A percentile compares a stretch with the other conserved stretches of the same genome.
Conservation (phyloP, 92 coral and sea anemone genomes). For the Micromussa lordhowensis region DNA sequence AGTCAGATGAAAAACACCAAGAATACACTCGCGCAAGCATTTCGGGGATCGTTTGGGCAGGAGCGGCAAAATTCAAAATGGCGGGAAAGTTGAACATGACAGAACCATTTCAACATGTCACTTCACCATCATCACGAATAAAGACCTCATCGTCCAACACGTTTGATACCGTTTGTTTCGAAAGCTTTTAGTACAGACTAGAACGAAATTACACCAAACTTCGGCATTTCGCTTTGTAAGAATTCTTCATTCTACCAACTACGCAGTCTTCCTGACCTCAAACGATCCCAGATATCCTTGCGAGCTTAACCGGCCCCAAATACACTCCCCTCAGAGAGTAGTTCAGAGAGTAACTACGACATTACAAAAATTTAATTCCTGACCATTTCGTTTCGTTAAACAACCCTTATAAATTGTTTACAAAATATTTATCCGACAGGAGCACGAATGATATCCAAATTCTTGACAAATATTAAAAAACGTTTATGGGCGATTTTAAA, state of each 20-base stretch:
- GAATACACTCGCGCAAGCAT: background rate
- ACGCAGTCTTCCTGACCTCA: background rate
- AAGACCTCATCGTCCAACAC: background rate
- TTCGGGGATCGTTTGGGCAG: background rate
- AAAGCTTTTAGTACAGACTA: background rate
- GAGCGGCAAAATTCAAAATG: background rate
- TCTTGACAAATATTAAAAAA: background rate
- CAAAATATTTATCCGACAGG: background rate
- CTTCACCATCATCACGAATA: background rate
- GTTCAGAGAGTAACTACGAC: background rate
- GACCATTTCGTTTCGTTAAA: background rate
- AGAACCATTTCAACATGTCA: background rate
- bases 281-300: background rate
- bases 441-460: background rate
- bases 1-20: background rate
- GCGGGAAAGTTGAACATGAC: background rate
- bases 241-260: background rate
- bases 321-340: background rate
- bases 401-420: slow-evolving; percentile 1
- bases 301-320: background rate
- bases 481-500: background rate
- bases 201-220: background rate
- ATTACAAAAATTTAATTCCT: background rate
- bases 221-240: background rate
- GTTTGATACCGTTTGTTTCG: background rate